Evolutionary conservation across 2,888 invertebrate genomes (phyloP), one percentile per base, ranked within the genome.

Genomic region (Polydrusus cervinus): DNA sequence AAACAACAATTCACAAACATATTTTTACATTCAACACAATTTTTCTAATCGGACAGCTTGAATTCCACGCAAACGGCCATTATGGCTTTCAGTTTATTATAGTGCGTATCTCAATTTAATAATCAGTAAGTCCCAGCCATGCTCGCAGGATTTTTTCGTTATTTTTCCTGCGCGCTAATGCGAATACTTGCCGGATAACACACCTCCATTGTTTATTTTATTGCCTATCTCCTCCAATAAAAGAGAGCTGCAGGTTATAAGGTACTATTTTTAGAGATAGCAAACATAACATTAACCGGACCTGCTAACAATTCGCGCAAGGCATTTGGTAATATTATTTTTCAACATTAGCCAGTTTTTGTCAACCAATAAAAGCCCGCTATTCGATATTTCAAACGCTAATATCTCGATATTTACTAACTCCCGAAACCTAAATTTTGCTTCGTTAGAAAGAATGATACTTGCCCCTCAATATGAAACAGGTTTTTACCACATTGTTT

Each of bases 151-250:
- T 74, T 69, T 73, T 69, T 74, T 74, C 57, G 64, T 62, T 64
- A 69, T 69, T 74, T 74, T 69, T 74, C 68, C 61, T 43, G 67
- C 30, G 69, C 75, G 71, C 75, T 75, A 75, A 75, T 75, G 75
- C 75, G 75, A 64, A 74, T 74, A 69, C 69, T 74, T 64, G 69
- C 47, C 74, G 49, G 70, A 74, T 74, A 75, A 71, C 75, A 75
- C 75, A 75, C 75, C 75, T 75, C 75, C 75, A 75, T 75, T 75
- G 75, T 75, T 75, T 75, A 66, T 70, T 75, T 71, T 75, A 75
- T 75, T 75, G 61, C 70, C 65, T 71, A 75, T 75, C 65, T 71
- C 66, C 47, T 49, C 65, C 43, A 71, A 55, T 65, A 65, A 71
- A 51, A 70, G 70, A 70, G 69, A 60, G 69, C 51, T 34, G 34